Evolutionary conservation across 2,113 vertebrate genomes (phyloP), one percentile per base, ranked within the genome.

Genomic region (Zosterops lateralis): DNA sequence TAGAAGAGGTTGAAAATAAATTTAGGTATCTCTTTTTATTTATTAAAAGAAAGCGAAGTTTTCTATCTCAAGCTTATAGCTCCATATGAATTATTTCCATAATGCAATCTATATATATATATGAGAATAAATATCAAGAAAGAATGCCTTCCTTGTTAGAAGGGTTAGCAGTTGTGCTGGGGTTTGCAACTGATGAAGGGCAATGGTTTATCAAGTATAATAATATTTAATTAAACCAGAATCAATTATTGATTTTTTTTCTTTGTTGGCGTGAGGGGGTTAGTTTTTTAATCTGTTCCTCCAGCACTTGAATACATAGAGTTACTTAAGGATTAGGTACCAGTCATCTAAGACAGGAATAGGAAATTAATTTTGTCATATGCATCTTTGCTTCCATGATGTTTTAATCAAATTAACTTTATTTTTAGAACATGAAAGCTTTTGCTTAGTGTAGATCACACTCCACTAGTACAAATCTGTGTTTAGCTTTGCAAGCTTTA

Each of bases 241-340:
- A 70, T 47, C 3, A 75, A 31, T 73, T 84, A 51, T 22, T 86
- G 32, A 57, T 66, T 71, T 50, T 42, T 38, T 50, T 34, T 44
- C 8, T 42, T 45, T 17, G 17, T 4, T 3, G 3, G 3, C 2
- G 0, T 14, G 3, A 36, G 11, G 3, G 1, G 3, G 4, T 14
- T 80, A 77, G 4, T 32, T 77, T 40, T 78, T 86, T 53, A n/a
- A 4, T 65, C 34, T 62, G 4, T 88, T 92, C 15, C 11, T 88
- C 19, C 34, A 45, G 42, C 3, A 10, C 38, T 73, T 65, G 25
- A 62, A 34, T 64, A 32, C 14, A 6, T 32, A 14, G 14, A 42
- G 45, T 68, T 78, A 75, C 47, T 81, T 89, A 54, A 48, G 29
- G 50, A 31, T 89, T 64, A 71, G 58, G 45, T 92, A 65, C 21